These are phyloP conservation scores for Drosophila carrolli DNA, from an alignment of 1,140 invertebrate species.

Conservation along the genomic window DNA sequence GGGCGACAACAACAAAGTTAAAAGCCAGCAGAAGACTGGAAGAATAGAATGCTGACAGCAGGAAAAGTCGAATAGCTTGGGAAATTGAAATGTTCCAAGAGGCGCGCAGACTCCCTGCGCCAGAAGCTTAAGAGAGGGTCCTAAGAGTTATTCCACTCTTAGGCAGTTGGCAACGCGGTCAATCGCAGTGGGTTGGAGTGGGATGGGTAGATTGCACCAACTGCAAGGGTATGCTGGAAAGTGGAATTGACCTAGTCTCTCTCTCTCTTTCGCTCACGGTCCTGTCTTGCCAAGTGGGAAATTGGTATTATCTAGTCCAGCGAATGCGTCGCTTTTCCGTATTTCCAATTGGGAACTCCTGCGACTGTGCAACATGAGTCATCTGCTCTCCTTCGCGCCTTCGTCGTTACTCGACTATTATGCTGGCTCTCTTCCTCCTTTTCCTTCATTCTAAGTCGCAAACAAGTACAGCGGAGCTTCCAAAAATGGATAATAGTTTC, in stretches of 20 bases:
- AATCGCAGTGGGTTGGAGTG: not conserved
- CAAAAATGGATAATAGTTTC: not conserved
- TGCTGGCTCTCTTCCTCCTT: slow-evolving; percentile 32
- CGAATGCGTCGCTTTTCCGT: slow-evolving; percentile 21
- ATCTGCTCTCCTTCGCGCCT: slow-evolving; percentile 49
- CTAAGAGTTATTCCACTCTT: not conserved
- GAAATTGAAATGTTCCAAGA: slow-evolving; percentile 29
- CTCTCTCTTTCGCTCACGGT: not conserved
- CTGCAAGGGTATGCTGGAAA: slow-evolving; percentile 53
- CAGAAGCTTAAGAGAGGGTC: slow-evolving; percentile 13
- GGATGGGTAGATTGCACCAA: slow-evolving; percentile 26
- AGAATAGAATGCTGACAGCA: slow-evolving; percentile 47
- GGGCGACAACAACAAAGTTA: slow-evolving; percentile 50
- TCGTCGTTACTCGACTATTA: slow-evolving; percentile 28
- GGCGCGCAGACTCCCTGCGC: slow-evolving; percentile 31
- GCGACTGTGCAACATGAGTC: slow-evolving; percentile 54
- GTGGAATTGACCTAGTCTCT: slow-evolving; percentile 44
- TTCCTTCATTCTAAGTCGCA: slow-evolving; percentile 5
- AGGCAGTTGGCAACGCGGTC: slow-evolving; percentile 25
- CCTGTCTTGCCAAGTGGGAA: slow-evolving; percentile 24
- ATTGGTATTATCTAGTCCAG: slow-evolving; percentile 9
- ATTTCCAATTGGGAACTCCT: slow-evolving; percentile 59
- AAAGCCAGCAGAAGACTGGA: slow-evolving; percentile 54
- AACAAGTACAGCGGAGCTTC: slow-evolving; percentile 13
- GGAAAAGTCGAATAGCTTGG: slow-evolving; percentile 18